Evolutionary conservation across 2,888 invertebrate species (phyloP).

Genomic region (Microplitis deprimator): DNA sequence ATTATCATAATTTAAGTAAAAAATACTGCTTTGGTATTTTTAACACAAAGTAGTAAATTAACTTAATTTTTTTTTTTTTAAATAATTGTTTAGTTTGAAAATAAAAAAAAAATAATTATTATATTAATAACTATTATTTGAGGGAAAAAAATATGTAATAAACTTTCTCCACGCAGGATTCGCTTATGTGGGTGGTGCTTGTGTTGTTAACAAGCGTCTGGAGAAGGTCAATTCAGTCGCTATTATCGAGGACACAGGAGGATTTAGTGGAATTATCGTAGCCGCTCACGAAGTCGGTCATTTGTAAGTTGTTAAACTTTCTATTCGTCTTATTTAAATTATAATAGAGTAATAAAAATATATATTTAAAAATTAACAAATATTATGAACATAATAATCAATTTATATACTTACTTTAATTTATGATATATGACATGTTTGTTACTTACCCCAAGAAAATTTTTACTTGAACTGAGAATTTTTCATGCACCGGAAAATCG

Average conservation of each 20-base stretch:
- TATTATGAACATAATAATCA: neutral
- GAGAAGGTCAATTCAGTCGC: conserved; percentile 97
- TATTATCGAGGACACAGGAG: conserved; percentile 96
- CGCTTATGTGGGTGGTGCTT: conserved; percentile 96
- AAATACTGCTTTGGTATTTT: conserved; percentile 16
- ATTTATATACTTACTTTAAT: too few species aligned
- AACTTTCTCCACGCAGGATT: conserved; percentile 78
- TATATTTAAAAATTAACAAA: neutral
- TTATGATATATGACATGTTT: too few species aligned
- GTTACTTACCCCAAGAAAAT: too few species aligned
- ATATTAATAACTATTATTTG: neutral
- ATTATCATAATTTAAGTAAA: neutral
- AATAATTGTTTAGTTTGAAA: neutral
- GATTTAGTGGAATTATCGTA: conserved; percentile 96
- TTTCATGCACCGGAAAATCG: too few species aligned
- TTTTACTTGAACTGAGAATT: too few species aligned
- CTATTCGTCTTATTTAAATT: conserved; percentile 4
- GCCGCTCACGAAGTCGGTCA: conserved; percentile 98
- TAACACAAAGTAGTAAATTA: conserved; percentile 1
- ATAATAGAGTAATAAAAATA: conserved; percentile 28
- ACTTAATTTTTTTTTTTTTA: neutral
- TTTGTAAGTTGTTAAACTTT: conserved; percentile 80
- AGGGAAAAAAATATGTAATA: conserved; percentile 39
- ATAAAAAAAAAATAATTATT: too few species aligned
- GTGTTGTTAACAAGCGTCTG: conserved; percentile 94